Evolutionary conservation across 2,888 invertebrate species (phyloP).

Genomic region (Therioaphis trifolii): DNA sequence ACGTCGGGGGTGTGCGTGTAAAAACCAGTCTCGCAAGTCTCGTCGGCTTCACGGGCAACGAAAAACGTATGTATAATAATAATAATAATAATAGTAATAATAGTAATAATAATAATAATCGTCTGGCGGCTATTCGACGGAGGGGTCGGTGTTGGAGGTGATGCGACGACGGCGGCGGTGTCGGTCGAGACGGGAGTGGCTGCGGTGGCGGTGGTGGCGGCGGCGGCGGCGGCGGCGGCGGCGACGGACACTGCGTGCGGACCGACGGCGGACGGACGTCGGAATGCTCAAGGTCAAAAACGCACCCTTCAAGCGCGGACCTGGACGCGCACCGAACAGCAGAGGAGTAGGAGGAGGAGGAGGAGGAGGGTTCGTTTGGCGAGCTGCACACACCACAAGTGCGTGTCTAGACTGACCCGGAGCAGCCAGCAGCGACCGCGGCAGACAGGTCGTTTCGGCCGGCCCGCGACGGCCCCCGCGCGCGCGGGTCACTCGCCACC

Average conservation of each 20-base stretch:
- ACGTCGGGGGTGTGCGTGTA: not conserved
- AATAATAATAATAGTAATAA: slow-evolving; percentile 31
- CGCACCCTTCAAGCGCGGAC: slow-evolving; percentile 40
- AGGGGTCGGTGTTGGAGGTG: too few species aligned
- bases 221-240: slow-evolving; percentile 13
- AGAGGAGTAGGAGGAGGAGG: not conserved
- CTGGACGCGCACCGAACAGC: not conserved
- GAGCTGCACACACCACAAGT: slow-evolving; percentile 37
- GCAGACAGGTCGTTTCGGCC: slow-evolving; percentile 58
- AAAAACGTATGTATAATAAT: slow-evolving; percentile 25
- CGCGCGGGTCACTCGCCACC: slow-evolving; percentile 29
- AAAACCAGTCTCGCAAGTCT: slow-evolving; percentile 43
- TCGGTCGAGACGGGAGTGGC: too few species aligned
- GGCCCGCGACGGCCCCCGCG: slow-evolving; percentile 8
- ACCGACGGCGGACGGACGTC: slow-evolving; percentile 45
- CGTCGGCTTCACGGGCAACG: not conserved
- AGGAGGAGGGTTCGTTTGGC: slow-evolving; percentile 43
- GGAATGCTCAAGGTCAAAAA: slow-evolving; percentile 58
- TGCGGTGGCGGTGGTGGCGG: too few species aligned
- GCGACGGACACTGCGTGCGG: slow-evolving; percentile 39
- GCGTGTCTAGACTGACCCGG: slow-evolving; percentile 62
- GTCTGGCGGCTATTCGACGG: slow-evolving; percentile 35
- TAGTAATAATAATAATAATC: slow-evolving; percentile 37
- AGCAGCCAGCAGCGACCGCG: not conserved
- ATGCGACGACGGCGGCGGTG: too few species aligned